phyloP scores from a whole-genome alignment of 92 coral and sea anemone species.

The Zoanthus solanderi region DNA sequence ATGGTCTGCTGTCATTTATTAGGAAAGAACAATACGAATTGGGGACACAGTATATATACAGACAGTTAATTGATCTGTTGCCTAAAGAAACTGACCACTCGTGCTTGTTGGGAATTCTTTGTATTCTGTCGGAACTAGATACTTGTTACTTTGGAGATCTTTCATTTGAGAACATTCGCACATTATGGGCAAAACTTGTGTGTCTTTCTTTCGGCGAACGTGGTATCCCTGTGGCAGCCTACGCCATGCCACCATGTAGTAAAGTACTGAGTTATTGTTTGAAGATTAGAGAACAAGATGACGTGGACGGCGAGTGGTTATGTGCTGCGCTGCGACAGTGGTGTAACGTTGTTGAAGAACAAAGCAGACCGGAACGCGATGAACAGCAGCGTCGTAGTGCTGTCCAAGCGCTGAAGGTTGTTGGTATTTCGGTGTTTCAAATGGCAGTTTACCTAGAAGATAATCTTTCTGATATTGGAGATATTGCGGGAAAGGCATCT shows the following conservation, averaged over 20 bases:
- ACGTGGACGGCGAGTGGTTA: slow-evolving; percentile 22
- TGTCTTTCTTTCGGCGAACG: slow-evolving; percentile 47
- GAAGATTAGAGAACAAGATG: background rate
- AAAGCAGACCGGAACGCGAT: slow-evolving; percentile 63
- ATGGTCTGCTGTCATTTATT: slow-evolving; percentile 33
- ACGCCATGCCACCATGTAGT: slow-evolving; percentile 66
- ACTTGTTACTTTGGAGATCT: background rate
- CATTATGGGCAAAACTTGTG: slow-evolving; percentile 49
- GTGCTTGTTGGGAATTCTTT: slow-evolving; percentile 63
- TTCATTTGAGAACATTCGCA: slow-evolving; percentile 27
- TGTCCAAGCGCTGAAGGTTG: slow-evolving; percentile 56
- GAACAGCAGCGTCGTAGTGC: slow-evolving; percentile 70
- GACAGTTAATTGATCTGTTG: slow-evolving; percentile 49
- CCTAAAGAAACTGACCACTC: slow-evolving; percentile 63
- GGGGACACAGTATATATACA: background rate
- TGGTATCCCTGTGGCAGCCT: slow-evolving; percentile 68
- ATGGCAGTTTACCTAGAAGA: slow-evolving; percentile 1
- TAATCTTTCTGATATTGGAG: background rate
- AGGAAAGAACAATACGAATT: background rate
- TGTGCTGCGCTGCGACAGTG: slow-evolving; percentile 57
- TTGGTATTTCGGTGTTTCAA: slow-evolving; percentile 48
- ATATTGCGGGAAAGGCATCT: slow-evolving; percentile 31
- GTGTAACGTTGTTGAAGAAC: slow-evolving; percentile 38
- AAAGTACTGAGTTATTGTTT: slow-evolving; percentile 35
- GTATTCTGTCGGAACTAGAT: slow-evolving; percentile 49